Evolutionary conservation across 2,888 invertebrate species (phyloP).

Genomic region (Agriopis leucophaearia): DNA sequence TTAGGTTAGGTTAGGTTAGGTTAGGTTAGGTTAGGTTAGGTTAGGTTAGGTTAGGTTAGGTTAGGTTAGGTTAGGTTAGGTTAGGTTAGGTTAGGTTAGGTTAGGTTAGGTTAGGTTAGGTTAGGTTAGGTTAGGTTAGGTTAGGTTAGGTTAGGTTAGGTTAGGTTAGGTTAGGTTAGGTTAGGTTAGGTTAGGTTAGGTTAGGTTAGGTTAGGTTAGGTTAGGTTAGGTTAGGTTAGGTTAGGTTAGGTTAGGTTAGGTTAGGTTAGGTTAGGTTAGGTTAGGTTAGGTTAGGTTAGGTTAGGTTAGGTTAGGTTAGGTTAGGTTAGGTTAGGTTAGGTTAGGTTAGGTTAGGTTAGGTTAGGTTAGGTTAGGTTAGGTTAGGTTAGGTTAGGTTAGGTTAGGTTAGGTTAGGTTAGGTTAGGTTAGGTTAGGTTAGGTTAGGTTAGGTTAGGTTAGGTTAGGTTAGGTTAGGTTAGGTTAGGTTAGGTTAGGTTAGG

Average conservation of each 20-base stretch:
- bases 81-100: conserved; percentile 34
- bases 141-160: conserved; percentile 32
- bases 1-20: conserved; percentile 40
- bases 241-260: conserved; percentile 19
- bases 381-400: conserved; percentile 32
- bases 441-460: conserved; percentile 35
- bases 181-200: conserved; percentile 25
- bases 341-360: conserved; percentile 34
- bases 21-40: conserved; percentile 33
- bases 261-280: conserved; percentile 22
- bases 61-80: conserved; percentile 32
- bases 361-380: conserved; percentile 35
- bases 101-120: conserved; percentile 36
- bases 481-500: conserved; percentile 33
- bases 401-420: conserved; percentile 33
- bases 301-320: conserved; percentile 28
- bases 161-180: conserved; percentile 30
- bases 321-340: conserved; percentile 31
- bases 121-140: conserved; percentile 39
- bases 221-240: conserved; percentile 21
- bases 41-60: conserved; percentile 37
- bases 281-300: conserved; percentile 19
- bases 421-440: conserved; percentile 33
- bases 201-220: conserved; percentile 27
- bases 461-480: conserved; percentile 37